Evolutionary conservation across 2,113 vertebrate species (phyloP), one percentile per base, ranked within the genome.

Genomic region (Grallaria varia): DNA sequence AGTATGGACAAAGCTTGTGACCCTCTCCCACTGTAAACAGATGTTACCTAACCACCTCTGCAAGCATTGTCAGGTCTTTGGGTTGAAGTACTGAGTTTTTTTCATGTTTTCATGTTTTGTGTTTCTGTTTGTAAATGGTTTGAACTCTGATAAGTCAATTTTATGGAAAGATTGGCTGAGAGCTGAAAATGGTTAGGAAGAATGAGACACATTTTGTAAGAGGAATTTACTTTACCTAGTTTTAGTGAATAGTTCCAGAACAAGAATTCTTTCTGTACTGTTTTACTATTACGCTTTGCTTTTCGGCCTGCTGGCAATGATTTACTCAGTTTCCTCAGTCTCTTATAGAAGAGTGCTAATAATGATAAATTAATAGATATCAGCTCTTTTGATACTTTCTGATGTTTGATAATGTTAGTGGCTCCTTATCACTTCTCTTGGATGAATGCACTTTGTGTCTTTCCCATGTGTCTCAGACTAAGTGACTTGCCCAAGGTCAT

Each of bases 401-500:
- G 40, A 28, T 80, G n/a, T 69, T 73, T 90, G 19, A 37, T 80
- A 50, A 59, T 49, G 40, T 58, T 76, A 62, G 79, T 58, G 37
- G 31, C 39, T 66, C 18, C 23, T 68, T 3, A 25, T 58, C 16
- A 6, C 16, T 79, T 59, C 21, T 79, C 31, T n/a, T 85, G 39
- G 42, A 62, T 82, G 5, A 87, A 76, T 22, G 20, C 40, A 37
- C 37, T 87, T 88, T 35, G 18, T 33, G 62, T 62, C 42, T 85
- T 93, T 69, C 37, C 15, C 23, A 6, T 0, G 0, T 14, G 1
- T 75, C 67, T 79, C 42, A 50, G 33, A 60, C 16, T 66, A 72
- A 87, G 35, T 45, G 64, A 92, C n/a, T 91, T 78, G n/a, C 20
- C 31, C 58, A 73, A 95, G 89, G 84, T 91, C 69, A 53, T 27